Percentiles rank a stretch among this genome's conserved stretches.
phyloP scores from a whole-genome alignment of 2,113 vertebrate genomes.

The Heterochromis multidens region DNA sequence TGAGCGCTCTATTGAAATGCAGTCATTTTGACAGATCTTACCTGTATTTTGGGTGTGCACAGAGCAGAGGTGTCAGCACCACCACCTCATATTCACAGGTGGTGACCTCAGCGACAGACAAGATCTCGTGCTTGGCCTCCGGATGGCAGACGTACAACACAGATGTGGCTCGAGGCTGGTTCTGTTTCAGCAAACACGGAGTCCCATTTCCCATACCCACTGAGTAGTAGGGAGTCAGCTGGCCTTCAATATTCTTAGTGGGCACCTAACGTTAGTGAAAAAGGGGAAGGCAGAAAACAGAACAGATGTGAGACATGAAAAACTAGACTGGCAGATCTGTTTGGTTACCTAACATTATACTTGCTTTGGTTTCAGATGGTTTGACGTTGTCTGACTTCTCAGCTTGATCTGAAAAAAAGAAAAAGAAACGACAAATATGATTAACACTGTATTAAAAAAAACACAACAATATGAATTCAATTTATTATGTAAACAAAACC shows the following conservation, averaged over 20 bases:
- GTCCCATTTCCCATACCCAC: constrained; percentile 94
- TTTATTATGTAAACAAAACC: constrained; percentile 10
- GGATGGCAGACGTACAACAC: constrained; percentile 97
- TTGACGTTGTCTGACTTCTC: constrained; percentile 50
- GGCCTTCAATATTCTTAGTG: constrained; percentile 95
- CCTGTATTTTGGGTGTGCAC: constrained; percentile 95
- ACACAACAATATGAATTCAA: background rate
- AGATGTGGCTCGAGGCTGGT: constrained; percentile 83
- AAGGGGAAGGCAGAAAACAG: background rate
- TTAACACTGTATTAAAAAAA: background rate
- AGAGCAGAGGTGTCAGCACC: constrained; percentile 94
- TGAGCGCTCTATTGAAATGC: background rate
- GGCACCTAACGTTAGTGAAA: constrained; percentile 56
- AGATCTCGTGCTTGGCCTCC: constrained; percentile 96
- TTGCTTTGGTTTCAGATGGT: constrained; percentile 60
- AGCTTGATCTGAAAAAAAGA: constrained; percentile 38
- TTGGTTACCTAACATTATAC: background rate
- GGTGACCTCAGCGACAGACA: constrained; percentile 93
- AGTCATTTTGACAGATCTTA: constrained; percentile 36
- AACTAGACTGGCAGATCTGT: background rate
- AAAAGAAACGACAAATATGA: background rate
- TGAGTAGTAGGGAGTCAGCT: constrained; percentile 92
- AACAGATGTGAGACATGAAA: background rate
- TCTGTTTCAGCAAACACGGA: constrained; percentile 88
- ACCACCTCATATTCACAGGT: constrained; percentile 98